A percentile compares a stretch with the other conserved stretches of the same genome.
These are phyloP conservation scores for Rhamnusium bicolor DNA, from an alignment of 2,888 invertebrate genomes.

Conservation along the genomic window DNA sequence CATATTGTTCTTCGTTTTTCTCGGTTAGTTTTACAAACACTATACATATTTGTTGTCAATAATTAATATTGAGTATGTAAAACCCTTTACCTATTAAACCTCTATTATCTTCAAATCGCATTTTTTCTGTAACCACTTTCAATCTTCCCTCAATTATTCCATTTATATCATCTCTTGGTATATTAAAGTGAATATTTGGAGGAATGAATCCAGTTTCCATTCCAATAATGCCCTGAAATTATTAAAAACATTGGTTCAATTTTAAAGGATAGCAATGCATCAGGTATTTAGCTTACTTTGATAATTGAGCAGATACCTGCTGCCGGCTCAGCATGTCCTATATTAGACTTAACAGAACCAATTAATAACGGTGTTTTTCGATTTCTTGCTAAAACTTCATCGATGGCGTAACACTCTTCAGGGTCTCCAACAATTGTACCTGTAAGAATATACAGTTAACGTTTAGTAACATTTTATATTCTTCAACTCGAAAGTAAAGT, in stretches of 20 bases:
- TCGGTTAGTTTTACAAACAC: no score
- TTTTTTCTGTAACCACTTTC: slow-evolving; percentile 82
- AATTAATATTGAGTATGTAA: no score
- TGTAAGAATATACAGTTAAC: slow-evolving; percentile 53
- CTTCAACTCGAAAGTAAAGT: no score
- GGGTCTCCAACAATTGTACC: slow-evolving; percentile 82
- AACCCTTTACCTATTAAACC: slow-evolving; percentile 81
- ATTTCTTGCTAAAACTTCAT: slow-evolving; percentile 82
- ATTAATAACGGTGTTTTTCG: slow-evolving; percentile 83
- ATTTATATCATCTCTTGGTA: slow-evolving; percentile 72
- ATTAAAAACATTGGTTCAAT: neutral
- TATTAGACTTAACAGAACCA: slow-evolving; percentile 93
- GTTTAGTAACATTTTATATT: no score
- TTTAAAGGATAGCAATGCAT: neutral
- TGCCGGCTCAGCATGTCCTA: slow-evolving; percentile 92
- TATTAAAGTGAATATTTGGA: slow-evolving; percentile 85
- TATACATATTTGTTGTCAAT: no score
- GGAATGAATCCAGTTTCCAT: slow-evolving; percentile 87
- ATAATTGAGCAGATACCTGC: slow-evolving; percentile 85
- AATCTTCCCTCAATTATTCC: slow-evolving; percentile 77
- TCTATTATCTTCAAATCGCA: slow-evolving; percentile 76
- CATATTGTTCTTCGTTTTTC: no score
- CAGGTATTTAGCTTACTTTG: slow-evolving; percentile 21
- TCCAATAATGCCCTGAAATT: slow-evolving; percentile 68
- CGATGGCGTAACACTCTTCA: slow-evolving; percentile 88